Evolutionary conservation across 2,888 invertebrate genomes (phyloP), one percentile per base, ranked within the genome.

Genomic region (Anaspis maculata): DNA sequence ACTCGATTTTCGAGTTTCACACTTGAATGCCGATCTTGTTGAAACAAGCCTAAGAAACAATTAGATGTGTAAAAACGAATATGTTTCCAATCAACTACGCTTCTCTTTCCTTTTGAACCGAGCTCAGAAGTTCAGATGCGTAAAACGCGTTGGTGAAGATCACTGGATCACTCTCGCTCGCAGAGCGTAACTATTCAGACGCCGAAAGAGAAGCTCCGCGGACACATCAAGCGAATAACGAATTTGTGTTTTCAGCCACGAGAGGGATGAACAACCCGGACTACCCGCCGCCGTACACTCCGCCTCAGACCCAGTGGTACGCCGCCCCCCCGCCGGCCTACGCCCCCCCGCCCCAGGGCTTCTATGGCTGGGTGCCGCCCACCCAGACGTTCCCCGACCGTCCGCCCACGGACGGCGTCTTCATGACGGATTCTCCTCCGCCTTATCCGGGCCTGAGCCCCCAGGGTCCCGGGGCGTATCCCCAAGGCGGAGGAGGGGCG

Each of bases 351-450:
- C 79, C 85, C 14, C 78, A 81, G 43, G 90, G 90, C 11, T 90
- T 89, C 63, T 94, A 94, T 56, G 94, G 94, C 42, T 95, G 95
- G 84, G 76, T 85, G 50, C 94, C 94, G 28, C 89, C 89, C 0
- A 82, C 83, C 1, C 52, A 78, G 63, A 73, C 74, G 2, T 82
- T 82, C 60, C 76, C 77, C 0, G 74, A 77, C 52, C 77, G 76
- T 31, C 82, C 82, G 7, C 76, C 79, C 62, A 79, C 83, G 15
- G 84, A 86, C 63, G 79, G 81, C 13, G 92, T 95, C 14, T 95
- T 79, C 63, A 86, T 90, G 73, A 85, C 84, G 26, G 84, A 88
- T 62, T 85, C 79, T 61, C 94, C 95, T 14, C 94, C 94, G 27
- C 95, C 95, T 2, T 95, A 95, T 67, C 92, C 94, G 10, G 95